Base-by-base conservation (phyloP, 2,797 vertebrate species). In the Chanos chanos region DNA sequence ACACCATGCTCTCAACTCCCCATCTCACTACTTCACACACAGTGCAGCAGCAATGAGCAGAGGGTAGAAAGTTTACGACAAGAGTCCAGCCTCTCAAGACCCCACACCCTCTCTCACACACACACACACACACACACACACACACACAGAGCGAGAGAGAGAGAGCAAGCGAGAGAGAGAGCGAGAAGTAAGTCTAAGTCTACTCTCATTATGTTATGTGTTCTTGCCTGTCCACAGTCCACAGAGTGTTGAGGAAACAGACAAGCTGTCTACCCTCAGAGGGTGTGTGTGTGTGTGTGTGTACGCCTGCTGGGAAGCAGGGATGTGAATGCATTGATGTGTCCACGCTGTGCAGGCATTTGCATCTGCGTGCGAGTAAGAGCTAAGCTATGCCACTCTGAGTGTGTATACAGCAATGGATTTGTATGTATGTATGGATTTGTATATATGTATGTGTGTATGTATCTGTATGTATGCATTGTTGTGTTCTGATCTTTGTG, bases 401-500 rank as follows among this genome's bases (percentile, higher is more conserved):
- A 28, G 22, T 13, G n/a, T 13, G 19, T 28, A 25, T 34, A 36
- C 33, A 33, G 12, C n/a, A 4, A 3, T 12, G n/a, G 34, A 3
- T 34, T 34, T 7, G 10, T 9, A 27, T 27, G 22, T 52, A 15
- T 37, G 33, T 16, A 3, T 5, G 22, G 25, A 9, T 16, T 37
- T 12, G 39, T 7, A 9, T 27, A 19, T 43, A 25, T 51, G 33
- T 19, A 19, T 61, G 44, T 7, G 5, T 41, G 66, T 10, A n/a
- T 64, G 65, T 58, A 51, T 40, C 31, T 21, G 34, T 33, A 39
- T 33, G 19, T 63, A 44, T 1, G 5, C 34, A 39, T n/a, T 40
- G 54, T 40, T 41, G 49, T 40, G 61, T 52, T 59, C 43, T 43
- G 41, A 41, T 59, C 59, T 5, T n/a, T 4, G 68, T 49, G 64